phyloP scores from a whole-genome alignment of 2,113 vertebrate species.

The Montifringilla adamsi region DNA sequence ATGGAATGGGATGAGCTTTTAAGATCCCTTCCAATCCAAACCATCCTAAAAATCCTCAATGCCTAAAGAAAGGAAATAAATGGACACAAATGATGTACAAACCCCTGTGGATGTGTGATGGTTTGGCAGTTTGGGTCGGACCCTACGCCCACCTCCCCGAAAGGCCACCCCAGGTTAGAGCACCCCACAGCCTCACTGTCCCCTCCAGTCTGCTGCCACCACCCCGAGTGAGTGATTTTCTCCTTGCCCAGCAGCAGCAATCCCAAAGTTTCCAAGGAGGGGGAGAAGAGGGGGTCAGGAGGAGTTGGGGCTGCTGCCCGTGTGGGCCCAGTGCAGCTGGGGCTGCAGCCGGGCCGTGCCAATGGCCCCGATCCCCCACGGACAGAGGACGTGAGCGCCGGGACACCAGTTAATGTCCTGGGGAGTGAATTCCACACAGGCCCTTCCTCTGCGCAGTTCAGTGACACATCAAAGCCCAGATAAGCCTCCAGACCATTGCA shows the following conservation, averaged over 20 bases:
- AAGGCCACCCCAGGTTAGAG: fast-evolving
- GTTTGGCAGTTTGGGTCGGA: neutral
- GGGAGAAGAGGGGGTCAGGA: neutral
- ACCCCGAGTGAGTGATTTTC: neutral
- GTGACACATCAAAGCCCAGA: constrained; percentile 13
- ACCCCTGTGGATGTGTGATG: fast-evolving
- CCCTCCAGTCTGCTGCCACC: neutral
- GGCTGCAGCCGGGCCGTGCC: neutral
- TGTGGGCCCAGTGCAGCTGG: neutral
- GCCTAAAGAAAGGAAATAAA: neutral
- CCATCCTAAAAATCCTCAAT: neutral
- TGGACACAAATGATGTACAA: fast-evolving
- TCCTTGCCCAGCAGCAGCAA: fast-evolving
- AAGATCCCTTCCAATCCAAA: neutral
- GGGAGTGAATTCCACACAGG: neutral
- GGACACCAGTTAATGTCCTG: neutral
- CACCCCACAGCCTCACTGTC: neutral
- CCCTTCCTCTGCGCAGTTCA: neutral
- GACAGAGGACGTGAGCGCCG: neutral
- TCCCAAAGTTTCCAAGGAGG: neutral
- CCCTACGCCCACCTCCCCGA: fast-evolving
- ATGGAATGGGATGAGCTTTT: neutral
- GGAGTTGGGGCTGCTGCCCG: fast-evolving
- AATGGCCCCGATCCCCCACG: neutral
- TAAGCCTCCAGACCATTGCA: constrained; percentile 6